phyloP scores from a whole-genome alignment of 2,113 vertebrate genomes.

The Nothocercus julius region DNA sequence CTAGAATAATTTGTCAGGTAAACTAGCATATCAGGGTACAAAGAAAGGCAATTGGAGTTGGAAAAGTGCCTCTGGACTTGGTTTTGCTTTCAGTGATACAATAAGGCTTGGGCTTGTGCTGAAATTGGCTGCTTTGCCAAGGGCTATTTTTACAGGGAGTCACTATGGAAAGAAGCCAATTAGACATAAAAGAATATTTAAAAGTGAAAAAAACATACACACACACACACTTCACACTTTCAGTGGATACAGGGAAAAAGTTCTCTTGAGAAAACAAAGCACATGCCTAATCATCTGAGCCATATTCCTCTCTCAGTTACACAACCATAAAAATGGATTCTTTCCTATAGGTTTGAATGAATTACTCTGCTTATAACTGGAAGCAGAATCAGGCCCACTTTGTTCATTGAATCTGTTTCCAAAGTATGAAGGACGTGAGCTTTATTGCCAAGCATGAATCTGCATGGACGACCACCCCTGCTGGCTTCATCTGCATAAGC shows the following conservation, averaged over 20 bases:
- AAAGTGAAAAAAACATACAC: slow-evolving; percentile 16
- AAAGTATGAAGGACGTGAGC: background rate
- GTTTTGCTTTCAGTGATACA: slow-evolving; percentile 60
- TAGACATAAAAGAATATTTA: slow-evolving; percentile 64
- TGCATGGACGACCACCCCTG: slow-evolving; percentile 41
- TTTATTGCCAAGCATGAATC: slow-evolving; percentile 3
- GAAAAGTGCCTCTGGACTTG: slow-evolving; percentile 41
- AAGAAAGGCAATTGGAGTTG: slow-evolving; percentile 33
- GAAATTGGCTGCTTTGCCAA: slow-evolving; percentile 50
- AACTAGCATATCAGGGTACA: background rate
- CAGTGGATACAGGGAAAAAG: slow-evolving; percentile 23
- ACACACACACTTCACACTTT: background rate
- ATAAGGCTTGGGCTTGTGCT: slow-evolving; percentile 35
- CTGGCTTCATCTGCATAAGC: slow-evolving; percentile 11
- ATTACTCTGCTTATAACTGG: background rate
- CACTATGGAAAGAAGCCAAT: slow-evolving; percentile 56
- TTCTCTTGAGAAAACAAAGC: slow-evolving; percentile 61
- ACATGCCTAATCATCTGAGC: slow-evolving; percentile 43
- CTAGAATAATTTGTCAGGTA: slow-evolving; percentile 51
- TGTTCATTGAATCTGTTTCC: background rate
- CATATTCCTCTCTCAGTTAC: slow-evolving; percentile 54
- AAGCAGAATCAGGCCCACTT: slow-evolving; percentile 23
- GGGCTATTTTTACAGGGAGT: slow-evolving; percentile 50
- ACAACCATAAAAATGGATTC: slow-evolving; percentile 35
- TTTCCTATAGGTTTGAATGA: slow-evolving; percentile 34